phyloP scores from a whole-genome alignment of 2,797 vertebrate species.

The Basileuterus tristriatus region DNA sequence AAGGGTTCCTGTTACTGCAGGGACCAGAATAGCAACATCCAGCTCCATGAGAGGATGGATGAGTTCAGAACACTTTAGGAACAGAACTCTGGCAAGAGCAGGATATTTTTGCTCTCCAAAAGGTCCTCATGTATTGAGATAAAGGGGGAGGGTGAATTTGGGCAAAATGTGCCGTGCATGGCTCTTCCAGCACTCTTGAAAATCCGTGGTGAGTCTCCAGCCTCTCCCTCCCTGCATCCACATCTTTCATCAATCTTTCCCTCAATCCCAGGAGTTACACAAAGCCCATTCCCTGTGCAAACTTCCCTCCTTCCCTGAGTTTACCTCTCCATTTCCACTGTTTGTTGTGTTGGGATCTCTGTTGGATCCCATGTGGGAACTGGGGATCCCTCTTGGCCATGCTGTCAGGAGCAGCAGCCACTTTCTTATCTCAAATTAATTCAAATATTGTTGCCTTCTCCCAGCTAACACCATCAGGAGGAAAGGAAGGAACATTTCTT shows the following conservation, averaged over 20 bases:
- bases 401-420: accelerated
- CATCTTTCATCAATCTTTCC: too few species aligned
- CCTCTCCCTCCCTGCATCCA: background rate
- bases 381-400: accelerated
- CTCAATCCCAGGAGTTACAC: background rate
- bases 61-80: background rate
- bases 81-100: background rate
- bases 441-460: accelerated
- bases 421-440: accelerated
- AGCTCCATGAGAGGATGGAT: background rate
- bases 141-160: background rate
- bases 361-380: background rate
- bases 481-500: background rate
- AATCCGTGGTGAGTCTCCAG: accelerated
- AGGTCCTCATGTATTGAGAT: background rate
- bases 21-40: background rate
- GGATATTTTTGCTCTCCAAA: background rate
- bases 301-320: accelerated
- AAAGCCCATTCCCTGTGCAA: background rate
- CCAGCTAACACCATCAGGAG: background rate
- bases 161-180: accelerated
- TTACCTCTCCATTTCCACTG: background rate
- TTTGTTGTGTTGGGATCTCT: accelerated
- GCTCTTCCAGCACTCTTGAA: background rate
- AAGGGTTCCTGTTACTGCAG: background rate